Evolutionary conservation across 1,140 invertebrate species (phyloP), one percentile per base, ranked within the genome.

Genomic region (Bombus balteatus): DNA sequence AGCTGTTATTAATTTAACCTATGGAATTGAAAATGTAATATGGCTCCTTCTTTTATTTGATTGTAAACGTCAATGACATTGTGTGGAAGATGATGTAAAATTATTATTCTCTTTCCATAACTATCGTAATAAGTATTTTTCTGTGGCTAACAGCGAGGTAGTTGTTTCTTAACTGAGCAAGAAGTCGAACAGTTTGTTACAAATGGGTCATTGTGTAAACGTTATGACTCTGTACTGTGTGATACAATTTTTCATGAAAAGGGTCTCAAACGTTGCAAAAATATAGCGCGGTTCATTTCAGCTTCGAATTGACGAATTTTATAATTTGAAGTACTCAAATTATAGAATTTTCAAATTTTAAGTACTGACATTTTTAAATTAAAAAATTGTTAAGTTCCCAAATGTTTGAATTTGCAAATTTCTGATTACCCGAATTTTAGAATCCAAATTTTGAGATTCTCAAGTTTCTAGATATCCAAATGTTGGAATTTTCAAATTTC

Each of bases 51-150:
- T 74, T 47, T 47, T 34, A 32, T 41, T 43, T 43, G 3, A 41
- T 28, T 13, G 15, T 37, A 15, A 71, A 32, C 39, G 47, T 32
- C 47, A 59, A 28, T 59, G 47, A 39, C 43, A 84, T 82, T 39
- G 22, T 39, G 59, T 37, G 34, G 70, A 47, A 53, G 59, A 80
- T 87, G 39, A 47, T 25, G 13, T 53, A 37, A 82, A 73, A 57
- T 75, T 85, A 88, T 78, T 68, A 82, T 70, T 53, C 28, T n/a
- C 43, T 41, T 76, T 53, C 47, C n/a, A 47, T 28, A 25, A 87
- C 87, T 81, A 78, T 86, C 59, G 72, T 89, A 89, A 89, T 83
- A 87, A 81, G 80, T 62, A 37, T 83, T 68, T 88, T 78, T 47
- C 77, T 77, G 80, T 34, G 57, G 22, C 22, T 28, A 87, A 89